Evolutionary conservation across 2,113 vertebrate genomes (phyloP).

Genomic region (Cottus gobio): DNA sequence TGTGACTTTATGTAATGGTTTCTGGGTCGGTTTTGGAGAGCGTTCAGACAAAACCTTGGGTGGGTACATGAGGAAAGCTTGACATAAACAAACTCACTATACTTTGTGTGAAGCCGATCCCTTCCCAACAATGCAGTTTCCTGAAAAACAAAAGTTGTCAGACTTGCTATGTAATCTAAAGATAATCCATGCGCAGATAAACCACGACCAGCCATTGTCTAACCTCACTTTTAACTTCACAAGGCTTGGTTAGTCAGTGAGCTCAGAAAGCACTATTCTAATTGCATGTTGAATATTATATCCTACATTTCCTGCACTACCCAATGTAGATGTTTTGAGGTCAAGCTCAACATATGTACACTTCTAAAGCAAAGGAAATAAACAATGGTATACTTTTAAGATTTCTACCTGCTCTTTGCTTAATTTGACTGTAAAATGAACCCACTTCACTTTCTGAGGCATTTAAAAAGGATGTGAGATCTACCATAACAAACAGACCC

Average conservation of each 20-base stretch:
- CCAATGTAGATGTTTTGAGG: neutral
- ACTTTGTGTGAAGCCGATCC: conserved; percentile 34
- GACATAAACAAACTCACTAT: conserved; percentile 42
- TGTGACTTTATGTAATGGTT: neutral
- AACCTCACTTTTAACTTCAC: conserved; percentile 1
- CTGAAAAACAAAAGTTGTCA: conserved; percentile 50
- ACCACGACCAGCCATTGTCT: conserved; percentile 29
- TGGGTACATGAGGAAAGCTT: conserved; percentile 26
- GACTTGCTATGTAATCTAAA: conserved; percentile 13
- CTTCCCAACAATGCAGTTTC: conserved; percentile 37
- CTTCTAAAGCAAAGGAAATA: neutral
- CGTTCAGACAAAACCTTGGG: conserved; percentile 38
- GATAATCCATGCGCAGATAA: conserved; percentile 40
- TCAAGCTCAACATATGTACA: neutral
- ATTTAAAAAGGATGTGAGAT: conserved; percentile 57
- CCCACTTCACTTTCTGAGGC: conserved; percentile 21
- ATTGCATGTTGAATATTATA: neutral
- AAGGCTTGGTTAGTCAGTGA: neutral
- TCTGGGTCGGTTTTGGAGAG: conserved; percentile 15
- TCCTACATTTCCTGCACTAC: neutral
- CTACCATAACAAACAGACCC: conserved; percentile 63
- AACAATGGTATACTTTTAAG: neutral
- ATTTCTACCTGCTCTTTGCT: neutral
- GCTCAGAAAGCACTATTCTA: neutral
- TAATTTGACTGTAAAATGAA: neutral